Base-by-base conservation (phyloP, 2,888 invertebrate species). In the Syritta pipiens region DNA sequence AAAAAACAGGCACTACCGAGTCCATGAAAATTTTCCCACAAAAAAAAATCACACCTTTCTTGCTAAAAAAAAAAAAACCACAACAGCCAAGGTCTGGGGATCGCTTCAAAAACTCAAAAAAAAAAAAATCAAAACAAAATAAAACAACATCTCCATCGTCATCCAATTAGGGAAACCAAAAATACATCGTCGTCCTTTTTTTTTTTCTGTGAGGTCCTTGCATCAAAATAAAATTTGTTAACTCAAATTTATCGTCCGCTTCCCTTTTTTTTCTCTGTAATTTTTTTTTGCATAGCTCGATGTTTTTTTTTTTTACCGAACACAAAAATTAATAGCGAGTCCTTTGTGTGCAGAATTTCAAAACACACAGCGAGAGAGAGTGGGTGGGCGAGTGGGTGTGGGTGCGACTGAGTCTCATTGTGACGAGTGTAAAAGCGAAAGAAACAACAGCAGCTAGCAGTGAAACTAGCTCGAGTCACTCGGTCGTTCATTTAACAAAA, bases 401-500 rank as follows among this genome's bases (percentile, higher is more conserved):
- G n/a, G n/a, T n/a, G n/a, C n/a, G n/a, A n/a, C n/a, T n/a, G 20
- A 59, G 42, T n/a, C 22, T 40, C 7, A 30, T 44, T 44, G 30
- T 19, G 20, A 57, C 57, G 37, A 6, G 19, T 4, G n/a, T 10
- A 32, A 10, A 3, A 7, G n/a, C 3, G 12, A 32, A 30, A 30
- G 32, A 12, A 17, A 12, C 12, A 37, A 6, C 0, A 14, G 3
- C 6, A 9, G 5, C 37, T 14, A 14, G 17, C n/a, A 37, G 4
- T 14, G 37, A 37, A 37, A 17, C 37, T 17, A 14, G 10, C 37
- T 17, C 17, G 22, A 44, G 30, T 44, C 40, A 59, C 30, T 30
- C 22, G 24, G 20, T 44, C 59, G 44, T 30, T 59, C 32, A 22
- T 59, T 59, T 44, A 53, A 44, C 32, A 28, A 59, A 59, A 59